phyloP scores from a whole-genome alignment of 2,797 vertebrate species.

The Microhierax caerulescens region DNA sequence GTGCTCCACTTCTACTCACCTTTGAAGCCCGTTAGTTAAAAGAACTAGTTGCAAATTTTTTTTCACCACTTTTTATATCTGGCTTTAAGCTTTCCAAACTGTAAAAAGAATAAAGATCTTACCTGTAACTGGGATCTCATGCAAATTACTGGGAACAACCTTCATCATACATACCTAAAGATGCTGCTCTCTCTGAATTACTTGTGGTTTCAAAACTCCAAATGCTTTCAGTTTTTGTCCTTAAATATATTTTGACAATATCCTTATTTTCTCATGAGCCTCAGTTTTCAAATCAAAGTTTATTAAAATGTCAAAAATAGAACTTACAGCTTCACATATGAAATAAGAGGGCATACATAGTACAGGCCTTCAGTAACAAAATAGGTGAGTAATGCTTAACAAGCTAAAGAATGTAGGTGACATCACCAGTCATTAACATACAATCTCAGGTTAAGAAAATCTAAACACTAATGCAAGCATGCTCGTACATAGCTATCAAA shows the following conservation, averaged over 20 bases:
- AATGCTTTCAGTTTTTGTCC: fast-evolving
- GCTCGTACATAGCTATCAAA: slow-evolving; percentile 46
- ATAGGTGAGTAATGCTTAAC: not conserved
- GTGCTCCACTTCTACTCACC: not conserved
- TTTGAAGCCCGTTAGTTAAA: fast-evolving
- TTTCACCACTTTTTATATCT: not conserved
- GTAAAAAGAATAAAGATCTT: not conserved
- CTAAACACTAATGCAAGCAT: slow-evolving; percentile 70
- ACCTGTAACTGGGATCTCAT: not conserved
- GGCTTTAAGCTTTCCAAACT: not conserved
- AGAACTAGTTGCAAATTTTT: not conserved
- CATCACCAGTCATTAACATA: slow-evolving; percentile 43
- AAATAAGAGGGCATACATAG: slow-evolving; percentile 1
- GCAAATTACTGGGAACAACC: not conserved
- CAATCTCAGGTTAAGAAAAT: slow-evolving; percentile 42
- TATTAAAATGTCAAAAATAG: slow-evolving; percentile 76
- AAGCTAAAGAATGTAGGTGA: slow-evolving; percentile 1
- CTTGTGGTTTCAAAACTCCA: not conserved
- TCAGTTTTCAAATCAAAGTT: slow-evolving; percentile 66
- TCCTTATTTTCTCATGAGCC: not conserved
- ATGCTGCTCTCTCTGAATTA: not conserved
- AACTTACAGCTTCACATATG: slow-evolving; percentile 56
- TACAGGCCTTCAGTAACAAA: slow-evolving; percentile 57
- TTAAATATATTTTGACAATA: fast-evolving
- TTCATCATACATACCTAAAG: fast-evolving